Evolutionary conservation across 2,888 invertebrate genomes (phyloP).

Genomic region (Falcaria lacertinaria): DNA sequence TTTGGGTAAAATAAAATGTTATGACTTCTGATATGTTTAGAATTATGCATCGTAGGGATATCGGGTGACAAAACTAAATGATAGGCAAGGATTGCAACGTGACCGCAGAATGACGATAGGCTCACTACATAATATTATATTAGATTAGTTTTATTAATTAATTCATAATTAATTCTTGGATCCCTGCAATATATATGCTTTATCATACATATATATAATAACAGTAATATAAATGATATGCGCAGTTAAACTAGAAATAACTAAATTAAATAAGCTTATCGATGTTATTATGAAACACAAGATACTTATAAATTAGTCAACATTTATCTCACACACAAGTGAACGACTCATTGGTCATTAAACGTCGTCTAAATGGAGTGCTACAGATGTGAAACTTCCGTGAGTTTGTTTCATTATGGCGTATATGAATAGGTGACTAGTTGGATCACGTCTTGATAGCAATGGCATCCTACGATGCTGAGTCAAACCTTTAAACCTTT

Average conservation of each 20-base stretch:
- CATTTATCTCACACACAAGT: neutral
- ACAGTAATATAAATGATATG: neutral
- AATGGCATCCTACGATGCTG: slow-evolving; percentile 5
- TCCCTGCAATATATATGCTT: no score
- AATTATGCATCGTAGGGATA: no score
- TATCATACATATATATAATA: no score
- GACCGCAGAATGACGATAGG: no score
- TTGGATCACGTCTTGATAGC: neutral
- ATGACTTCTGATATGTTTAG: no score
- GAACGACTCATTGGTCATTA: neutral
- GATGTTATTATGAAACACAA: neutral
- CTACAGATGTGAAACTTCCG: slow-evolving; percentile 36
- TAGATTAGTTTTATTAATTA: no score
- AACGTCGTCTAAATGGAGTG: slow-evolving; percentile 33
- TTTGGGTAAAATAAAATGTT: no score
- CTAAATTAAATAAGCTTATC: neutral
- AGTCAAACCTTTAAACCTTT: slow-evolving; percentile 26
- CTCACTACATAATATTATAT: no score
- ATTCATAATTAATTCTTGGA: no score
- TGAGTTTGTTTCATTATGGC: slow-evolving; percentile 21
- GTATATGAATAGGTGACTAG: neutral
- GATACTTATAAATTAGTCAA: neutral
- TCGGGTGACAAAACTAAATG: no score
- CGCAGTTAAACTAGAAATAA: neutral
- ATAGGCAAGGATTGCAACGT: no score